Base-by-base conservation (phyloP, 2,888 invertebrate genomes). In the Tachystola acroxantha region DNA sequence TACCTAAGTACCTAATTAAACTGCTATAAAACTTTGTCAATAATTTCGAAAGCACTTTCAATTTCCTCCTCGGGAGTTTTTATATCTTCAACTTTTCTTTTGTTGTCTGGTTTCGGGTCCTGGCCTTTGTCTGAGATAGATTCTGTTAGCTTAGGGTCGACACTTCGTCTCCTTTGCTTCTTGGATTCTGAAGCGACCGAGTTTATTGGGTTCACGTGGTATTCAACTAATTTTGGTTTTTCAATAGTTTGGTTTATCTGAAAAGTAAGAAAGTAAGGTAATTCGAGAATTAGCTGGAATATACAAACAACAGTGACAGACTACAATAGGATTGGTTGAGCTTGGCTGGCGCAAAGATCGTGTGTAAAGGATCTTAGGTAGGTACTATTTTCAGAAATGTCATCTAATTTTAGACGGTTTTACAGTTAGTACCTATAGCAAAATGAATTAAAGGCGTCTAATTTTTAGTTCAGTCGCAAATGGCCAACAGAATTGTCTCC, bases 31-130 rank as follows among this genome's bases (percentile, higher is more conserved):
- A 71, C 61, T 42, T 81, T 86, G 35, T 87, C 79, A 35, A 84
- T 71, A 12, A 79, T 63, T 42, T 79, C 72, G 36, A 87, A 87
- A 0, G 85, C 86, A 9, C 47, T 69, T 39, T 87, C 88, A 32
- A 88, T 88, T 53, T 87, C 84, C 45, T 82, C 77, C 10, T 86
- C 86, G 0, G 84, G 77, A 0, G 73, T 66, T 30, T 58, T 68
- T n/a, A 43, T 20, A 5, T 11, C 12, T 30, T 58, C 68, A 9
- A 44, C 24, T 24, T n/a, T 24, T n/a, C 24, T 24, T n/a, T 24
- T 9, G 9, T 24, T 24, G 9, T 4, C 24, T n/a, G 24, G 19
- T 10, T 31, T 9, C 3, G 31, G 19, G 1, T 16, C 16, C 6
- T 16, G 16, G 16, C 6, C 6, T 16, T 16, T 6, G 16, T 16